Evolutionary conservation across 30 jellyfish, hydroid and myxozoan genomes (phyloP), one percentile per base, ranked within the genome.

Genomic region (Phacellophora camtschatica): DNA sequence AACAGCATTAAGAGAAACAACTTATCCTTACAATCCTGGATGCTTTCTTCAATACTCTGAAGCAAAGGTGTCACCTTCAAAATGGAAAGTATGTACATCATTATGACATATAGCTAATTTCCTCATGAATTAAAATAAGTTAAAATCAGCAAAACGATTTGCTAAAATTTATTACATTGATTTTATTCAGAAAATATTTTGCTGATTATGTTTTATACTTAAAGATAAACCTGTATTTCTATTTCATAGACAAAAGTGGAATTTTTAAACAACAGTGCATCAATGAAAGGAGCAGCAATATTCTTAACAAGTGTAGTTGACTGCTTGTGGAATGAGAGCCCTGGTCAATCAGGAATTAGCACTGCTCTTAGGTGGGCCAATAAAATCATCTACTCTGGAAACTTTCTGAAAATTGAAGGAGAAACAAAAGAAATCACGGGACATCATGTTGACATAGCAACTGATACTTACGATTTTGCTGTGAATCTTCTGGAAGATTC

Each of bases 211-310:
- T n/a, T n/a, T n/a, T n/a, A n/a, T n/a, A n/a, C n/a, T n/a, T n/a
- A n/a, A n/a, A n/a, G n/a, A n/a, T n/a, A n/a, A n/a, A n/a, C n/a
- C n/a, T 57, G 1, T 5, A 39, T 20, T 49, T 30, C 29, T 54
- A 10, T 23, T 75, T 46, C 29, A 72, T 23, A 83, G 95, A 62
- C 87, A 18, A 19, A 37, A 31, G 81, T 66, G 27, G 82, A 55
- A 70, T 83, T 83, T 43, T 33, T 24, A 39, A 68, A 68, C 70
- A 83, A 83, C 77, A 67, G 87, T 22, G 95, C 95, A 12, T 53
- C 95, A 39, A 15, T 66, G 75, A 83, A 83, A 48, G 95, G 95
- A 23, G 95, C 95, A 11, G 95, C 95, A 0, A 15, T 83, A 10
- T 83, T 42, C 50, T 34, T 83, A 24, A 66, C 46, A 41, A 83